phyloP scores from a whole-genome alignment of 1,140 invertebrate species.

The Trinorchestia longiramus region DNA sequence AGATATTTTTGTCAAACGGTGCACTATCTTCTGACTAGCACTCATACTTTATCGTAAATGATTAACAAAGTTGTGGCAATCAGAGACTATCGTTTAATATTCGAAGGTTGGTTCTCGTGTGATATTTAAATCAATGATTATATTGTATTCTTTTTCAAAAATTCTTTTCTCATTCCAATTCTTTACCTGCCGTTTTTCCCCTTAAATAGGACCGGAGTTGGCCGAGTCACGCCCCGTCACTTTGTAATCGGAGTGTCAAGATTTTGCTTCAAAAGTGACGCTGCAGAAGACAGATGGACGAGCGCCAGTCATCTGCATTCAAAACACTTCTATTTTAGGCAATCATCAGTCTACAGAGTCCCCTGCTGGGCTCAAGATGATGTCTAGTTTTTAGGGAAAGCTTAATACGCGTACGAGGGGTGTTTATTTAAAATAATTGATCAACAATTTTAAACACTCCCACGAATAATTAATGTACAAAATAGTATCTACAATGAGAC shows the following conservation, averaged over 20 bases:
- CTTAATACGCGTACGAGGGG: background rate
- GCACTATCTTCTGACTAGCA: background rate
- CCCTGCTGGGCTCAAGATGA: conserved; percentile 2
- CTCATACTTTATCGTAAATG: background rate
- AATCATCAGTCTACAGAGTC: conserved; percentile 21
- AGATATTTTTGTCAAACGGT: background rate
- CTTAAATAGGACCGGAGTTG: background rate
- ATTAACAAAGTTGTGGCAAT: background rate
- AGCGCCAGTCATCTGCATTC: conserved; percentile 36
- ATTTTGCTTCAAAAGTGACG: conserved; percentile 51
- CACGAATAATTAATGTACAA: background rate
- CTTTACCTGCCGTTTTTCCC: background rate
- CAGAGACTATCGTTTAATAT: background rate
- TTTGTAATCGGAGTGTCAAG: conserved; percentile 54
- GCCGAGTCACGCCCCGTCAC: conserved; percentile 45
- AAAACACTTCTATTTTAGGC: conserved; percentile 49
- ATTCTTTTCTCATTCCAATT: background rate
- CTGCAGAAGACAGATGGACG: conserved; percentile 46
- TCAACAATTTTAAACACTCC: background rate
- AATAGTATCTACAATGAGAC: background rate
- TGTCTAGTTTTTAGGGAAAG: background rate
- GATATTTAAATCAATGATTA: background rate
- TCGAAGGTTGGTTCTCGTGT: background rate
- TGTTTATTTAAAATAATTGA: background rate
- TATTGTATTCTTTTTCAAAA: background rate